These are phyloP conservation scores for Cranoglanis bouderius DNA, from an alignment of 2,113 vertebrate species.

Conservation along the genomic window DNA sequence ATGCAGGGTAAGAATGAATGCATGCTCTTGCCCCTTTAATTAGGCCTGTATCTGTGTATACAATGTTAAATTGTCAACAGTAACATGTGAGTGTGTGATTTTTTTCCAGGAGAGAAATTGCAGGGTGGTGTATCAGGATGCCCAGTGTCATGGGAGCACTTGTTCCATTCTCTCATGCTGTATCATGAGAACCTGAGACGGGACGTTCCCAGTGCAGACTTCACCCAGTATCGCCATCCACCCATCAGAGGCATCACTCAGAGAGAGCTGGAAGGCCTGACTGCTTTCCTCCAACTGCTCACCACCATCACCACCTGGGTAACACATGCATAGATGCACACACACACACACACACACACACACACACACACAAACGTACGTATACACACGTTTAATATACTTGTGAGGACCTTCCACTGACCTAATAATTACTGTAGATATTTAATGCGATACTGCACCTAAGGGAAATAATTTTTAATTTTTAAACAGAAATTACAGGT, in stretches of 20 bases:
- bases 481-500: not conserved
- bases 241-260: conserved; percentile 94
- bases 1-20: not conserved
- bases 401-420: not conserved
- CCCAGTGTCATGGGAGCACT: conserved; percentile 97
- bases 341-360: not conserved
- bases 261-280: conserved; percentile 91
- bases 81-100: not conserved
- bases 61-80: not conserved
- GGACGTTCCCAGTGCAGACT: conserved; percentile 88
- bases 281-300: conserved; percentile 89
- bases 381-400: not conserved
- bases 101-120: conserved; percentile 85
- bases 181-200: conserved; percentile 94
- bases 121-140: conserved; percentile 86
- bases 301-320: conserved; percentile 93
- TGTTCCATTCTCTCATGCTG: conserved; percentile 95
- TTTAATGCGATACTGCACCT: not conserved
- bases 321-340: conserved; percentile 32
- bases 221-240: conserved; percentile 88
- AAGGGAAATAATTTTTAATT: not conserved
- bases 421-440: not conserved
- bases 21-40: not conserved
- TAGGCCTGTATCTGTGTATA: not conserved
- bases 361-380: no score